Evolutionary conservation across 2,113 vertebrate species (phyloP).

Genomic region (Zapornia atra): DNA sequence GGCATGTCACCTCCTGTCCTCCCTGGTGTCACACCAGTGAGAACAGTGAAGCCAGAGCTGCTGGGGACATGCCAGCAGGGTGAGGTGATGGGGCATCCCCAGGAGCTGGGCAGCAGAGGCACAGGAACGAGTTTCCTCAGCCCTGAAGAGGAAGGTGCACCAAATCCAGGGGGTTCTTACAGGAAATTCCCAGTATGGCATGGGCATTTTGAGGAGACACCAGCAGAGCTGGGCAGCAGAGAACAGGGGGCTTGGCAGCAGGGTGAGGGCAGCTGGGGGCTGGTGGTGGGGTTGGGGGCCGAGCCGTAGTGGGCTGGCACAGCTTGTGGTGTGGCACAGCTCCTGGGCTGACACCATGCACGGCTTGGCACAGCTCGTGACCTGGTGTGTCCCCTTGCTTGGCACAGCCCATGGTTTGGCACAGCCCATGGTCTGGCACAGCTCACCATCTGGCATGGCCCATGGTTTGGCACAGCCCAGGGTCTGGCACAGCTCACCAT

Average conservation of each 20-base stretch:
- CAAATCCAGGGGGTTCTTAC: neutral
- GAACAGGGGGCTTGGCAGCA: fast-evolving
- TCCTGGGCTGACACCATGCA: neutral
- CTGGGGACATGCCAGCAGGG: fast-evolving
- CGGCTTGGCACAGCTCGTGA: neutral
- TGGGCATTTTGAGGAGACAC: fast-evolving
- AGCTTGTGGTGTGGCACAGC: neutral
- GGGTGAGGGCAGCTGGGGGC: neutral
- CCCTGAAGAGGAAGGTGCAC: neutral
- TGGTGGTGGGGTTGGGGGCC: fast-evolving
- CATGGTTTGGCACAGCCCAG: neutral
- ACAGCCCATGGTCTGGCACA: neutral
- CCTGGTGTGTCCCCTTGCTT: fast-evolving
- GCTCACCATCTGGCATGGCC: fast-evolving
- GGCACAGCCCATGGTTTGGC: neutral
- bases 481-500: neutral
- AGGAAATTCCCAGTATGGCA: neutral
- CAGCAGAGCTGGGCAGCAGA: neutral
- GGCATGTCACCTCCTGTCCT: neutral
- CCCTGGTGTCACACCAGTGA: neutral
- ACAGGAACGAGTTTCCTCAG: neutral
- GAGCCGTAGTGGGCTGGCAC: fast-evolving
- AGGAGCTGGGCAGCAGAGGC: fast-evolving
- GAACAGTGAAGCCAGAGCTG: neutral
- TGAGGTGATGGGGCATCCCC: fast-evolving